Conservation (phyloP, 1,140 invertebrate species). For the Drosophila malerkotliana region DNA sequence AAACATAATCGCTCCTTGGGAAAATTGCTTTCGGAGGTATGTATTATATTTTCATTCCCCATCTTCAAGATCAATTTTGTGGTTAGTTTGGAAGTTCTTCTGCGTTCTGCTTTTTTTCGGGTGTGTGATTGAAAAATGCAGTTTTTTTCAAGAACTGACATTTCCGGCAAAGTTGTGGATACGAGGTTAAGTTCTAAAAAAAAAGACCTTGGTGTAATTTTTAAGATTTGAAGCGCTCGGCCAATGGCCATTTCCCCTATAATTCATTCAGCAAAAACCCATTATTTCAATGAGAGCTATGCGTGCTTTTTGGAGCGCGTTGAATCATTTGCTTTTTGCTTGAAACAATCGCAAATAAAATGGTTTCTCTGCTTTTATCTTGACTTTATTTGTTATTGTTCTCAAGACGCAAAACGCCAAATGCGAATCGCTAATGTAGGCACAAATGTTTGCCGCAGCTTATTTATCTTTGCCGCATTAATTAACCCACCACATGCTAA, state of each 20-base stretch:
- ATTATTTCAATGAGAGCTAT: slow-evolving; percentile 14
- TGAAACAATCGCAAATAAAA: slow-evolving; percentile 64
- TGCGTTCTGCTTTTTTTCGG: neutral
- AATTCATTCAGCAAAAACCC: slow-evolving; percentile 14
- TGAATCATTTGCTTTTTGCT: slow-evolving; percentile 51
- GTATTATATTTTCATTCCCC: slow-evolving; percentile 25
- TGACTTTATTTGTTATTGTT: slow-evolving; percentile 44
- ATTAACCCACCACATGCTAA: slow-evolving; percentile 65
- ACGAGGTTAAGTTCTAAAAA: slow-evolving; percentile 31
- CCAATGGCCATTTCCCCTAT: neutral
- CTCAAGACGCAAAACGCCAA: slow-evolving; percentile 34
- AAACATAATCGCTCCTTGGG: slow-evolving; percentile 64
- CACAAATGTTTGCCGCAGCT: slow-evolving; percentile 52
- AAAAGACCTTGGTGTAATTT: slow-evolving; percentile 11
- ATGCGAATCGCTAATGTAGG: slow-evolving; percentile 67
- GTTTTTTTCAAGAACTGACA: slow-evolving; percentile 27
- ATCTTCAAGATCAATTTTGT: slow-evolving; percentile 32
- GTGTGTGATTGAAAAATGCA: slow-evolving; percentile 38
- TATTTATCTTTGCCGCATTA: slow-evolving; percentile 77
- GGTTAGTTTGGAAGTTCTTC: slow-evolving; percentile 12
- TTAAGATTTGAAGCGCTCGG: slow-evolving; percentile 1
- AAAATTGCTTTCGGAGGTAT: slow-evolving; percentile 33
- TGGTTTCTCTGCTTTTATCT: slow-evolving; percentile 33
- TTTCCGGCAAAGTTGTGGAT: slow-evolving; percentile 35
- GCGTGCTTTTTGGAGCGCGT: slow-evolving; percentile 22